Evolutionary conservation across 2,797 vertebrate species (phyloP), one percentile per base, ranked within the genome.

Genomic region (Salmo trutta): DNA sequence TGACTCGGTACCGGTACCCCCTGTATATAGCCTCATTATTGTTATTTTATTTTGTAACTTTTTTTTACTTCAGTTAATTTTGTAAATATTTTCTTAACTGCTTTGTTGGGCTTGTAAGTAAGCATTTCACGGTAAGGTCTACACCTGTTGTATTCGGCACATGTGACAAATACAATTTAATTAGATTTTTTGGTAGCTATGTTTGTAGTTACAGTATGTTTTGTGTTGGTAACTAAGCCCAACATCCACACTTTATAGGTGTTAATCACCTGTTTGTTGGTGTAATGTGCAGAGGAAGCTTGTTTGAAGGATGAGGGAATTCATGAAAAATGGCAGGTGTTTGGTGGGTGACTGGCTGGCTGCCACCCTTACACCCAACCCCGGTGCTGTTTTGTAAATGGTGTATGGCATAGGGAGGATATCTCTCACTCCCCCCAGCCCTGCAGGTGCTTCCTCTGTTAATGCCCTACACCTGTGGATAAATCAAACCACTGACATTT

Each of bases 371-470:
- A 69, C 67, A 5, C 31, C 2, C 67, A 10, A 7, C 31, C 31
- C 17, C 67, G 16, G 68, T 59, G 68, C 10, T n/a, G 17, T 36
- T 10, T 6, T 19, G 68, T 70, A 41, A 70, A 47, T 36, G 21
- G 68, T 33, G 8, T 70, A 19, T 33, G 41, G 54, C n/a, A 59
- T 19, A 56, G 54, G 54, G 54, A 59, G n/a, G 54, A 59, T 21
- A 6, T 17, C 54, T 17, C 54, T 5, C n/a, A 12, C 16, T 19
- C 52, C 15, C 21, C 3, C 71, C 47, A 72, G 51, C 47, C 51
- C 15, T 31, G 14, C 52, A 73, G 71, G 52, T 73, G 71, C 71
- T 29, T 54, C 71, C 27, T 41, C 41, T 73, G 24, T 7, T 53
- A 73, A 33, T 56, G 16, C 24, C 52, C 41, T 73, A 5, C 65